A percentile compares a stretch with the other conserved stretches of the same genome.
phyloP scores from a whole-genome alignment of 2,888 invertebrate species.

The Melikaiella ostensackeni region DNA sequence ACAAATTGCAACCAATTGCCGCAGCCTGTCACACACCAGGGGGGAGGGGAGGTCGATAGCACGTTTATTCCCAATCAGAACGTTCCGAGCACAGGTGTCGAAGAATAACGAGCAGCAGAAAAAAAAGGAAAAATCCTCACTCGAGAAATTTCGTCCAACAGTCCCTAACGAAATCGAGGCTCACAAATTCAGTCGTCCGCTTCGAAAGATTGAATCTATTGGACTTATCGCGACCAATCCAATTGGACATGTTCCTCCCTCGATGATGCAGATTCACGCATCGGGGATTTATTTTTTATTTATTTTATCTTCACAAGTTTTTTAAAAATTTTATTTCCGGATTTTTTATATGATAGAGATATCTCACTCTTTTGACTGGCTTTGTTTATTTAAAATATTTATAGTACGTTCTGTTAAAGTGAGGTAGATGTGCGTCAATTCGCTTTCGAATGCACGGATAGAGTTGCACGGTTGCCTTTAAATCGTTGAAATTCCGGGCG shows the following conservation, averaged over 20 bases:
- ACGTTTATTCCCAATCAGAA: slow-evolving; percentile 27
- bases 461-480: slow-evolving; percentile 14
- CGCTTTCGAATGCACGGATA: background rate
- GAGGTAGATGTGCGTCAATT: background rate
- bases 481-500: background rate
- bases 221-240: background rate
- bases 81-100: slow-evolving; percentile 17
- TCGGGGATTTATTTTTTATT: background rate
- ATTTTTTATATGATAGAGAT: too few relatives aligned
- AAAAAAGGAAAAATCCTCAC: slow-evolving; percentile 1
- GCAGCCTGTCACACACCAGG: background rate
- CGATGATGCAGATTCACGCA: background rate
- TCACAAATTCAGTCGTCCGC: background rate
- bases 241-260: background rate
- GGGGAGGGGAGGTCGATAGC: background rate
- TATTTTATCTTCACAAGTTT: background rate
- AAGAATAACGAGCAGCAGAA: background rate
- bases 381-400: background rate
- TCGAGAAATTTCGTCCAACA: background rate
- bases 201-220: background rate
- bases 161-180: background rate
- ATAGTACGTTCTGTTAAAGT: background rate
- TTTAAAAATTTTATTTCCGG: background rate
- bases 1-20: slow-evolving; percentile 16
- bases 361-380: background rate